Percentiles rank a stretch among this genome's conserved stretches.
Evolutionary conservation across 53 echinoderm and acorn worm genomes (phyloP).

Genomic region (Patiria pectinifera): DNA sequence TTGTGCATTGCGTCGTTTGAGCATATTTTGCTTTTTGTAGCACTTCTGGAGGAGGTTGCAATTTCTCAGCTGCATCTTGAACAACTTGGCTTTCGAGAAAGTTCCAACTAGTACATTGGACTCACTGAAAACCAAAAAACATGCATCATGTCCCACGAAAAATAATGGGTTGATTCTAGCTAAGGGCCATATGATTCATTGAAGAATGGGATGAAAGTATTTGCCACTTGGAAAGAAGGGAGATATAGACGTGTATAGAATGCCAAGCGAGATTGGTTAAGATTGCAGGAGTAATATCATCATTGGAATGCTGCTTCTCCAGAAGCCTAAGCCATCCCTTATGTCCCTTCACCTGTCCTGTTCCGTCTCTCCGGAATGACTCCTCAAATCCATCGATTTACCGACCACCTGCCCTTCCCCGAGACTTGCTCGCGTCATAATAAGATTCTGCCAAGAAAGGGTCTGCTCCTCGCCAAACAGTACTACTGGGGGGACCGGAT

Average conservation of each 20-base stretch:
- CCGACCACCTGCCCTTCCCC: conserved; percentile 15
- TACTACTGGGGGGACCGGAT: conserved; percentile 22
- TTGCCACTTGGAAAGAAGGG: neutral
- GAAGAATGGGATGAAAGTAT: conserved; percentile 9
- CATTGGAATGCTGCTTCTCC: conserved; percentile 13
- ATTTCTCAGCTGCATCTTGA: too few relatives aligned
- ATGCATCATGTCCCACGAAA: neutral
- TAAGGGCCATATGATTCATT: neutral
- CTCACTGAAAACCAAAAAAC: too few relatives aligned
- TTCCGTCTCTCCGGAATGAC: conserved; percentile 8
- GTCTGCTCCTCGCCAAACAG: neutral
- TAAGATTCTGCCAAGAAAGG: neutral
- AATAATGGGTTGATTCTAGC: neutral
- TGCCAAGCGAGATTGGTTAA: neutral
- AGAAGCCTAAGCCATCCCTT: conserved; percentile 24
- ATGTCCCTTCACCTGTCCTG: conserved; percentile 35
- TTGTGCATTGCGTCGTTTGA: too few relatives aligned
- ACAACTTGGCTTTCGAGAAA: too few relatives aligned
- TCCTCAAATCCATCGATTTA: conserved; percentile 49
- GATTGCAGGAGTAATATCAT: conserved; percentile 1
- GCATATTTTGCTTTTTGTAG: too few relatives aligned
- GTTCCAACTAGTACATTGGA: too few relatives aligned
- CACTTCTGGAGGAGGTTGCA: too few relatives aligned
- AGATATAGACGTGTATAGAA: neutral
- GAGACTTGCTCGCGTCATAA: conserved; percentile 20